Evolutionary conservation across 2,797 vertebrate species (phyloP), one percentile per base, ranked within the genome.

Genomic region (Enteromius mattozi): DNA sequence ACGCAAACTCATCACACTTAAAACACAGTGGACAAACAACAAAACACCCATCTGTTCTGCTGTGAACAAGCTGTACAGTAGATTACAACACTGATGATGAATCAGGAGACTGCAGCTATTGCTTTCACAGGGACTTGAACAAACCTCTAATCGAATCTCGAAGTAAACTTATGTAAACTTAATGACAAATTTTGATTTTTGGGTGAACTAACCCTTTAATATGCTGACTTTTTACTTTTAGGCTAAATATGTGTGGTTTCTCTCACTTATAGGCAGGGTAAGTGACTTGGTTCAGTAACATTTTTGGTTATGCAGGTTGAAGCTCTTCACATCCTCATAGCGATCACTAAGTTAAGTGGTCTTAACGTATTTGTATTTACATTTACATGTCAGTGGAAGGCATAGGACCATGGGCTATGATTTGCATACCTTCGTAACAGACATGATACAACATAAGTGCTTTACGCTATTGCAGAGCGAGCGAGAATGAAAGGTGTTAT

Each of bases 11-110:
- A 37, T 72, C 19, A 35, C 78, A 35, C 13, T 63, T n/a, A 63
- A 68, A 45, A 33, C 65, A 49, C 30, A 49, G 30, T 1, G 14
- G 42, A 12, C 70, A 74, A 70, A 61, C 69, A 78, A 78, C 40
- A 63, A 78, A 78, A 78, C 76, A 45, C 37, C 56, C 76, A 45
- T 37, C 76, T 47, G 76, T 10, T 78, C n/a, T 19, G 76, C 76
- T 61, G 76, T 33, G 56, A 78, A 78, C 24, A 63, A 30, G 37
- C 35, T 77, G 49, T 75, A 21, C 27, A 76, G 37, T 63, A 63
- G 3, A 63, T 76, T 19, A n/a, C 49, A 37, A 54, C 72, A 35
- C 49, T 35, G 24, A 30, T 35, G 45, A 72, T 19, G 42, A 3
- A 49, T n/a, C 69, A 27, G 27, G 51, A 40, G 35, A 61, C 35